phyloP scores from a whole-genome alignment of 1,140 invertebrate genomes.

The Branchinecta lynchi region DNA sequence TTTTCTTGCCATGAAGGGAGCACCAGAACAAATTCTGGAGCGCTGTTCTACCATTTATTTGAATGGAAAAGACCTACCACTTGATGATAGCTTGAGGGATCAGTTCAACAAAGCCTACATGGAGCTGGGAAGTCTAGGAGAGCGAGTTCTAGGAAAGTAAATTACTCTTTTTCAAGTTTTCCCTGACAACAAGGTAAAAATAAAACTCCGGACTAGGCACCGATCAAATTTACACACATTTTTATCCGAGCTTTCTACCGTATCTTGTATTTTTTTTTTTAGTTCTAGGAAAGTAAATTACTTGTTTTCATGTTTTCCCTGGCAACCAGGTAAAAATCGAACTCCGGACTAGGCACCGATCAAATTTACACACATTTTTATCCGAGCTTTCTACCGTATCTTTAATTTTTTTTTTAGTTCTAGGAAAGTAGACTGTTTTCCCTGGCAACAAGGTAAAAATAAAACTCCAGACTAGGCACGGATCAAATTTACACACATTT shows the following conservation, averaged over 20 bases:
- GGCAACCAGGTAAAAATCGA: too few relatives aligned
- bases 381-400: too few relatives aligned
- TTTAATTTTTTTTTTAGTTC: conserved; percentile 35
- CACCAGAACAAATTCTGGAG: conserved; percentile 72
- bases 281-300: conserved; percentile 39
- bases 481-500: not conserved
- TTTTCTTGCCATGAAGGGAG: conserved; percentile 40
- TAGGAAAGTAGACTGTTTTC: conserved; percentile 30
- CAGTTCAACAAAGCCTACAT: conserved; percentile 55
- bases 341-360: not conserved
- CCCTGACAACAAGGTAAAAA: too few relatives aligned
- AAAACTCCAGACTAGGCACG: not conserved
- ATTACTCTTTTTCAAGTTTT: not conserved
- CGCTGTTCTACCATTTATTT: conserved; percentile 53
- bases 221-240: not conserved
- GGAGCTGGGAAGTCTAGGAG: conserved; percentile 65
- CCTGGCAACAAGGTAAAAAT: too few relatives aligned
- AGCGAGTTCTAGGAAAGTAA: conserved; percentile 48
- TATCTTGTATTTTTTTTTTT: too few relatives aligned
- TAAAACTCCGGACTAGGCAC: not conserved
- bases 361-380: not conserved
- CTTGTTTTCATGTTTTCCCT: too few relatives aligned
- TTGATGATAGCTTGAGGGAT: conserved; percentile 43
- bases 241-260: too few relatives aligned
- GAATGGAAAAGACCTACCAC: conserved; percentile 41